phyloP scores from a whole-genome alignment of 2,797 vertebrate species.

The Bufotes viridis region DNA sequence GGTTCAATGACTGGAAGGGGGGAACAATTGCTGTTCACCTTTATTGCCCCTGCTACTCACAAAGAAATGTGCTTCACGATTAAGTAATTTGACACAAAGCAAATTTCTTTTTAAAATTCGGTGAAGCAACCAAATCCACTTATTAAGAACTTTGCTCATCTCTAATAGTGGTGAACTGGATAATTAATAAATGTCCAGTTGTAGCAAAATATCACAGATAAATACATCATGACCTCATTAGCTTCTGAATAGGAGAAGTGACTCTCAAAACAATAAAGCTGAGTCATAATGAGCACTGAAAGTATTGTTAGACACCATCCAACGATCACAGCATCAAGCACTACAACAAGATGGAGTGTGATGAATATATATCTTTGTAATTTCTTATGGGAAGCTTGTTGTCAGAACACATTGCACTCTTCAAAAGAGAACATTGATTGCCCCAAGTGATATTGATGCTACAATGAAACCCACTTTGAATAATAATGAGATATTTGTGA shows the following conservation, averaged over 20 bases:
- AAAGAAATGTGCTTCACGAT: too few relatives aligned
- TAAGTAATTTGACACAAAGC: too few relatives aligned
- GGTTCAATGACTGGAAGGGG: too few relatives aligned
- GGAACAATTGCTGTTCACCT: too few relatives aligned
- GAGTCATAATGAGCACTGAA: background rate
- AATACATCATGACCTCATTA: background rate
- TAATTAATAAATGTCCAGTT: background rate
- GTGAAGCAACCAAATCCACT: too few relatives aligned
- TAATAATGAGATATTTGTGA: slow-evolving; percentile 57
- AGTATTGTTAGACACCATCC: background rate
- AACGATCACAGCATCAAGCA: background rate
- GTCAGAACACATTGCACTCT: slow-evolving; percentile 47
- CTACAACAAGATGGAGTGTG: slow-evolving; percentile 18
- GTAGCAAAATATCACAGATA: background rate
- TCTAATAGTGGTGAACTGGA: too few relatives aligned
- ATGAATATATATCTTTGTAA: slow-evolving; percentile 33
- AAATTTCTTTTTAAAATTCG: too few relatives aligned
- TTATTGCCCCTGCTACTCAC: too few relatives aligned
- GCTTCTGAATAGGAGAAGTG: background rate
- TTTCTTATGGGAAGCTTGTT: slow-evolving; percentile 45
- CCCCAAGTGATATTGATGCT: slow-evolving; percentile 53
- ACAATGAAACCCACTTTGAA: slow-evolving; percentile 34
- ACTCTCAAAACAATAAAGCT: background rate
- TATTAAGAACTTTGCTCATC: too few relatives aligned
- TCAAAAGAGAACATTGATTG: slow-evolving; percentile 58